Evolutionary conservation across 2,113 vertebrate genomes (phyloP), one percentile per base, ranked within the genome.

Genomic region (Acrocephalus arundinaceus): DNA sequence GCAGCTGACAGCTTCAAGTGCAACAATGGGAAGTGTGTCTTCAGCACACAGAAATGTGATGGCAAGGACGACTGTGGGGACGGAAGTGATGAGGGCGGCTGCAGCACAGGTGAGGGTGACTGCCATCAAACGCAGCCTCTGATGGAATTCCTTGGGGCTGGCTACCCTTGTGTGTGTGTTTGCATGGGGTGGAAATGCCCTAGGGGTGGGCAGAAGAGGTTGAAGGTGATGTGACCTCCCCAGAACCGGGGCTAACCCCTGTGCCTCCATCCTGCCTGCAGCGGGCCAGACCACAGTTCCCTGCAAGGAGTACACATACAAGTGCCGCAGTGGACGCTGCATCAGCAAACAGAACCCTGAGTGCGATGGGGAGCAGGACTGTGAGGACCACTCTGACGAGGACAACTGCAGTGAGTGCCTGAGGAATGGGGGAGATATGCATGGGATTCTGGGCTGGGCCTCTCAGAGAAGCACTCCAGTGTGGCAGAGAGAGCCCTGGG

Each of bases 281-380:
- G 52, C 24, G 65, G 35, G 5, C 25, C 74, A 2, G 3, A 1
- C 73, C 3, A 28, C 12, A 0, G 52, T 98, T 5, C 4, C 46
- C 52, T 99, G 99, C 94, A 98, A 97, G 9, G 79, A 97, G 0
- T n/a, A 97, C 62, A 99, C 98, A 0, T 99, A 98, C 89, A 98
- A 86, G 65, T 99, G 99, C 92, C 97, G 96, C 31, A 97, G 96
- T 5, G 96, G 97, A 6, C 71, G 7, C 45, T 99, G 99, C 80
- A 55, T 99, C 94, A 98, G 37, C 94, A 99, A 99, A 94, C 91
- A 96, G 84, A 99, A 99, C 97, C 98, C 99, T 0, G 98, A 98
- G 72, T 99, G 99, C 7, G 99, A 99, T 0, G 98, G 98, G 20
- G 76, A 61, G 31, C 4, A 2, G 15, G 99, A 99, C 97, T 99